Evolutionary conservation across 2,797 vertebrate species (phyloP), one percentile per base, ranked within the genome.

Genomic region (Caiman crocodilus): DNA sequence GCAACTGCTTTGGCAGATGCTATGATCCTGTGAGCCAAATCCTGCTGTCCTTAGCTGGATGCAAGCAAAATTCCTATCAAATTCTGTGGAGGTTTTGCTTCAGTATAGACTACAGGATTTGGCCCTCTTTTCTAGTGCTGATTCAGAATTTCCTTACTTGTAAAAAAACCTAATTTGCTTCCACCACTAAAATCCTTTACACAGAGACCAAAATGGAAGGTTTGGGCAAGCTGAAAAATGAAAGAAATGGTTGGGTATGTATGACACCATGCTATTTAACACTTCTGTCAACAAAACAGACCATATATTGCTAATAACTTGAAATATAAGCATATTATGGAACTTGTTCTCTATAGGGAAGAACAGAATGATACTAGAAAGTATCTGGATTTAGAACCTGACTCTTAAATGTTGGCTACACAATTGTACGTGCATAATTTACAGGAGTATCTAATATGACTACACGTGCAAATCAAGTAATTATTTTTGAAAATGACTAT

Each of bases 11-110:
- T 96, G 96, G 97, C 95, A 97, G 96, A 92, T 90, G 60, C 93
- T 96, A 90, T 90, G 94, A 95, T 96, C 95, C 90, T 96, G 76
- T 96, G 96, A 97, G 96, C 96, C 96, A 97, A 96, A 97, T 96
- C 96, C 96, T 94, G 92, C 94, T 96, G 96, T 95, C 96, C 96
- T 95, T 96, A 95, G 95, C 95, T 93, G 96, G 96, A 92, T 94
- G 96, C 94, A 82, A 90, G 92, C 93, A 96, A 96, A 96, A 97
- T 83, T 97, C 94, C 93, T 96, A 93, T 96, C 96, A 96, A 96
- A 86, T 96, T 97, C 82, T 73, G 61, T 90, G 89, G 91, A 82
- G 94, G 92, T 96, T 96, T 96, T 96, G 79, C 87, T 79, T 96
- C 80, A 74, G 89, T 88, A 91, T 90, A 85, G 92, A 79, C 0